phyloP scores from a whole-genome alignment of 2,888 invertebrate genomes.

The Cheilosia vernalis region DNA sequence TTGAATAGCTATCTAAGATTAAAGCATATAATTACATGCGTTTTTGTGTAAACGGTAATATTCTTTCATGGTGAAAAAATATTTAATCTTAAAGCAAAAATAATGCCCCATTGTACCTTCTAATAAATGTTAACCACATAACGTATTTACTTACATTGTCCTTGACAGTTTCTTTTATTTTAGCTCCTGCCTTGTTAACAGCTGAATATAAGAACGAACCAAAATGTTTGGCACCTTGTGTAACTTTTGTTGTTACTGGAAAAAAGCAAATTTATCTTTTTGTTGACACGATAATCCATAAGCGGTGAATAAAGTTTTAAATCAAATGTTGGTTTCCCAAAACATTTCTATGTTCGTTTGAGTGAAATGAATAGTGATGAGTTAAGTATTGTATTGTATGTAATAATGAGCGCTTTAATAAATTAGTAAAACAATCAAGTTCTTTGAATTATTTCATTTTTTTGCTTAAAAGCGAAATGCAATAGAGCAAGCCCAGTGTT shows the following conservation, averaged over 20 bases:
- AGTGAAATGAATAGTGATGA: conserved; percentile 14
- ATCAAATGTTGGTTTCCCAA: conserved; percentile 40
- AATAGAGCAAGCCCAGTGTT: not conserved
- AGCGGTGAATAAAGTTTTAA: conserved; percentile 7
- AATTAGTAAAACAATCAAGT: not conserved
- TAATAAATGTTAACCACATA: conserved; percentile 6
- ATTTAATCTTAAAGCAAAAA: conserved; percentile 8
- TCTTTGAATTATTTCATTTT: not conserved
- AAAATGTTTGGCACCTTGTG: conserved; percentile 94
- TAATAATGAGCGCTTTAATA: conserved; percentile 45
- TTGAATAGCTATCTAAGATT: conserved; percentile 9
- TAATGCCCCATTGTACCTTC: not conserved
- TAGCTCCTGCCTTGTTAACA: conserved; percentile 97
- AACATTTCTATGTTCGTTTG: conserved; percentile 35
- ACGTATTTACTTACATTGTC: conserved; percentile 91
- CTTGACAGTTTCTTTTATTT: conserved; percentile 97
- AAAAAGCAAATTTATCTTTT: conserved; percentile 48
- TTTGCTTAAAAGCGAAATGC: not conserved
- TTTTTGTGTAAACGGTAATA: conserved; percentile 10
- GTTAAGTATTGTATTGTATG: not conserved
- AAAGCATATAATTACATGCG: conserved; percentile 38
- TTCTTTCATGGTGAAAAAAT: not conserved
- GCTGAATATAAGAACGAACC: conserved; percentile 97
- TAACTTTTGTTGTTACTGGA: conserved; percentile 93
- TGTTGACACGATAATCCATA: conserved; percentile 35